Evolutionary conservation across 2,113 vertebrate species (phyloP).

Genomic region (Cricetomys ansorgei): DNA sequence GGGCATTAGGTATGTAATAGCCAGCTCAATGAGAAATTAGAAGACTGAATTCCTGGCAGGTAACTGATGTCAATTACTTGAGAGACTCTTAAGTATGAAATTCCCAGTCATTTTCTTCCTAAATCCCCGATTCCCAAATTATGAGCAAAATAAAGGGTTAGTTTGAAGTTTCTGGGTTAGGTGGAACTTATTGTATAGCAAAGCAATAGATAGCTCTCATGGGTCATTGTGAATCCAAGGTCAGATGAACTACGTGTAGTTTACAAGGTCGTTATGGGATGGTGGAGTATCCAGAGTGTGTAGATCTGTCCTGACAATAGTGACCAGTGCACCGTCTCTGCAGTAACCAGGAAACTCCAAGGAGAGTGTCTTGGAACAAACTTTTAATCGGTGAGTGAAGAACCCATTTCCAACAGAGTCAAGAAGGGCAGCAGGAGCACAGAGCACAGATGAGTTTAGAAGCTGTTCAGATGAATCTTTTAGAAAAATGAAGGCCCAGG

Average conservation of each 20-base stretch:
- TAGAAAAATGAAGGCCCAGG: background rate
- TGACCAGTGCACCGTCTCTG: rapidly evolving
- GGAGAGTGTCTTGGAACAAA: background rate
- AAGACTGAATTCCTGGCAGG: background rate
- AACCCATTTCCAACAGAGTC: background rate
- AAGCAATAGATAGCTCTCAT: no score
- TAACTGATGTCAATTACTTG: background rate
- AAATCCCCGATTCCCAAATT: background rate
- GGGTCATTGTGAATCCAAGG: background rate
- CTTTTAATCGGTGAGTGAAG: background rate
- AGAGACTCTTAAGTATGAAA: background rate
- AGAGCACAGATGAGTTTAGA: background rate
- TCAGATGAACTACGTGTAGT: background rate
- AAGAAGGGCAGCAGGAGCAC: background rate
- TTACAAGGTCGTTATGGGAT: rapidly evolving
- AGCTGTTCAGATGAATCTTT: background rate
- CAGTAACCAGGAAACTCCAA: background rate
- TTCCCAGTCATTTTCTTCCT: background rate
- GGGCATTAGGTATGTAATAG: background rate
- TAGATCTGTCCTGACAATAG: background rate
- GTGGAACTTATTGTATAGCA: background rate
- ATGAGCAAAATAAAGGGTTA: background rate
- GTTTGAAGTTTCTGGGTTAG: background rate
- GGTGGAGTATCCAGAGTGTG: background rate
- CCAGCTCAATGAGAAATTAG: background rate